Evolutionary conservation across 2,797 vertebrate genomes (phyloP).

Genomic region (Lutra lutra): DNA sequence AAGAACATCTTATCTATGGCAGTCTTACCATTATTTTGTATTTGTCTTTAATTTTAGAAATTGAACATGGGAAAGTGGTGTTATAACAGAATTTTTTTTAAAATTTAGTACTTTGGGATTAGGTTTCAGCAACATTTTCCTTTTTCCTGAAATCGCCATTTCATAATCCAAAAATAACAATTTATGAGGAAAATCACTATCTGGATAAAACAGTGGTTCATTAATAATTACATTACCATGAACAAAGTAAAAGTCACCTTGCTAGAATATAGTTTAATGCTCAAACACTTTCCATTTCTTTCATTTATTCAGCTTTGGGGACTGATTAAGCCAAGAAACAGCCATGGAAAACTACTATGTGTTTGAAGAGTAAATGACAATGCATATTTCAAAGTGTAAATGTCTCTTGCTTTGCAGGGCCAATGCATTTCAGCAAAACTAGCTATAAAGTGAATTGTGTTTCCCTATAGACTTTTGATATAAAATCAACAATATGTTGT

Average conservation of each 20-base stretch:
- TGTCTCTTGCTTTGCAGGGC: constrained; percentile 59
- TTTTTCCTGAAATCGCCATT: neutral
- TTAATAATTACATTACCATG: constrained; percentile 51
- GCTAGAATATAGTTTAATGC: constrained; percentile 26
- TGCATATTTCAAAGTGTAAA: constrained; percentile 77
- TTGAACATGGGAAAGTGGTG: neutral
- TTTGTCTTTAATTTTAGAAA: constrained; percentile 35
- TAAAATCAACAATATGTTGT: constrained; percentile 74
- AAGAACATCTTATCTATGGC: neutral
- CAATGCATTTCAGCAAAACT: constrained; percentile 73
- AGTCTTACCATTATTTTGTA: neutral
- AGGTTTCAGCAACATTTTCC: constrained; percentile 7
- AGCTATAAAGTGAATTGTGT: constrained; percentile 68
- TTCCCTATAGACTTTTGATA: constrained; percentile 70
- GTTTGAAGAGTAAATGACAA: constrained; percentile 75
- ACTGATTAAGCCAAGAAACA: constrained; percentile 68
- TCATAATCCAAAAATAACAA: constrained; percentile 45
- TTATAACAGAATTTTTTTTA: neutral
- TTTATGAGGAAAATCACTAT: constrained; percentile 62
- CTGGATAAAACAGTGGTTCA: constrained; percentile 53
- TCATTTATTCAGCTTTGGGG: constrained; percentile 70
- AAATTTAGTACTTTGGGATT: constrained; percentile 33
- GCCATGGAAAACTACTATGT: constrained; percentile 46
- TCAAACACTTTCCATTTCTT: constrained; percentile 38
- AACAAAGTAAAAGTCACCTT: constrained; percentile 67